Conservation (phyloP, 2,113 vertebrate species). For the Coreoperca whiteheadi region DNA sequence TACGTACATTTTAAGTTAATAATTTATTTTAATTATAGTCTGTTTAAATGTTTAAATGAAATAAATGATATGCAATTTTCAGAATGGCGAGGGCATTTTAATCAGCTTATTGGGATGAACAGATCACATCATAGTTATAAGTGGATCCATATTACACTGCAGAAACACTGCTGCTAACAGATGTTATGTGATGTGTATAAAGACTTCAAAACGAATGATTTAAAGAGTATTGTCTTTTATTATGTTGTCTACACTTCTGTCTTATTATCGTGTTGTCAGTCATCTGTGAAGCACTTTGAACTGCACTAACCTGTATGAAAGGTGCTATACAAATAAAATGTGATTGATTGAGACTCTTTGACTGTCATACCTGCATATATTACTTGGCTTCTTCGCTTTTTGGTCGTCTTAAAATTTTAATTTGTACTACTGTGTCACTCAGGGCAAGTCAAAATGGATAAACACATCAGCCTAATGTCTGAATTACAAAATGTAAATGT, state of each 20-base stretch:
- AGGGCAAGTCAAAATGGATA: not conserved
- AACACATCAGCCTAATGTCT: slow-evolving; percentile 33
- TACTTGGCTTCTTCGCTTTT: not conserved
- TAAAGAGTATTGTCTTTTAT: not conserved
- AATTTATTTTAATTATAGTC: no score
- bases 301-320: no score
- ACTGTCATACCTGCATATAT: slow-evolving; percentile 1
- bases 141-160: not conserved
- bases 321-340: no score
- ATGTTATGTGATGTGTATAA: not conserved
- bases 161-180: not conserved
- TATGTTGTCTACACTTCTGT: no score
- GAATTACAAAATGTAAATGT: slow-evolving; percentile 46
- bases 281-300: no score
- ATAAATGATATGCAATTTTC: no score
- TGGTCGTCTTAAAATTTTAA: slow-evolving; percentile 8
- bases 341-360: not conserved
- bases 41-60: no score
- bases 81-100: not conserved
- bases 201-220: not conserved
- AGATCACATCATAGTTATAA: not conserved
- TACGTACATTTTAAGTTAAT: not conserved
- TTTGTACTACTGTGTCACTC: not conserved
- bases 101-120: not conserved
- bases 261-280: no score